Evolutionary conservation across 1,140 invertebrate genomes (phyloP), one percentile per base, ranked within the genome.

Genomic region (Stegodyphus dumicola): DNA sequence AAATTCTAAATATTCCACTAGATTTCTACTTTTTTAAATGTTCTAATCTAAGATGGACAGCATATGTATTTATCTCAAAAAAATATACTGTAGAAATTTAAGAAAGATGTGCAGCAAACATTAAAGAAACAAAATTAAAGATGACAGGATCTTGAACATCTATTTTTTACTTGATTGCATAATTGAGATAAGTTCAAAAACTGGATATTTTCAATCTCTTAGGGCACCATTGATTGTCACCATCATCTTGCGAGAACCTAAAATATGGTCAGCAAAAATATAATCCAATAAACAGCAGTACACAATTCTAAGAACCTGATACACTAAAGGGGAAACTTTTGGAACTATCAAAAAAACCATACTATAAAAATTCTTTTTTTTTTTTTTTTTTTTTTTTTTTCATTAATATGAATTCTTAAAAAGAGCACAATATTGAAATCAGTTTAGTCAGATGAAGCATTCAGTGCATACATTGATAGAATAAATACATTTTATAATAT

Each of bases 241-340:
- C 87, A 97, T 94, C 89, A 97, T 91, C 92, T 97, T 98, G 86
- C 97, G 93, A 89, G 95, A 97, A 86, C 97, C 97, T 88, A 65
- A 60, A 77, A 56, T 9, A 10, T 60, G 9, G 56, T 60, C 9
- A 60, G 65, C n/a, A 67, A 67, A 67, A 67, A 67, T n/a, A 67
- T 17, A 67, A 33, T 67, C 11, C 11, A 67, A 67, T 15, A 67
- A n/a, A 67, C 17, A 67, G 65, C 33, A 33, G 33, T 33, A 33
- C 33, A 33, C 33, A 33, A 1, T 33, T 33, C 33, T 33, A 33
- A 33, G 33, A 33, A 33, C 33, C 33, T 33, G 33, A 33, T 33
- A 33, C 3, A 33, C 33, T 33, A 33, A 33, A 33, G 3, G 33
- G 33, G 33, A 33, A 33, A 33, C 1, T 33, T 33, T 33, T 33